Evolutionary conservation across 2,113 vertebrate genomes (phyloP).

Genomic region (Puma concolor): DNA sequence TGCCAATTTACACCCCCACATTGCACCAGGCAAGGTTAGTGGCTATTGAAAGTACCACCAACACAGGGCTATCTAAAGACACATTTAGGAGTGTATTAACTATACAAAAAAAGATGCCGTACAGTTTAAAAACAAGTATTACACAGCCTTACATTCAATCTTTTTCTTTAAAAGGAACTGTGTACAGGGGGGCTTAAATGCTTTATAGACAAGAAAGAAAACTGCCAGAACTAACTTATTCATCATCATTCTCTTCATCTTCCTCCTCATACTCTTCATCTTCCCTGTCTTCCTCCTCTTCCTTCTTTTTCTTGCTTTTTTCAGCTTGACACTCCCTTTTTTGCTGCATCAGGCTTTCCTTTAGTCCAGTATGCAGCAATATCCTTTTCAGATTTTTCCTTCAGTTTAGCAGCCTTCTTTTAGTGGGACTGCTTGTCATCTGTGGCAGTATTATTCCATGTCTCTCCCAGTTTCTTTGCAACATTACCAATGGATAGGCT

Average conservation of each 20-base stretch:
- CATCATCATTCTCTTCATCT: not conserved
- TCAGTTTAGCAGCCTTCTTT: not conserved
- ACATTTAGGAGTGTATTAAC: not conserved
- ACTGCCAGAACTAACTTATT: too few species aligned
- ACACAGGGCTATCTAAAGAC: not conserved
- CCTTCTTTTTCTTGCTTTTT: not conserved
- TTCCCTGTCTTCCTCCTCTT: too few species aligned
- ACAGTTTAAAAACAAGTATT: constrained; percentile 94
- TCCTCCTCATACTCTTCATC: not conserved
- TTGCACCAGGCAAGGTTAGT: constrained; percentile 72
- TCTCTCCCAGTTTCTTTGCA: not conserved
- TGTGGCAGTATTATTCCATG: accelerated
- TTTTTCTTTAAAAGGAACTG: constrained; percentile 65
- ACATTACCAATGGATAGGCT: too few species aligned
- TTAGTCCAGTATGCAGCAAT: too few species aligned
- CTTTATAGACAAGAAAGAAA: not conserved
- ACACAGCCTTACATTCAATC: constrained; percentile 91
- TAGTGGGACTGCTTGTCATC: too few species aligned
- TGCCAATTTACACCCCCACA: constrained; percentile 90
- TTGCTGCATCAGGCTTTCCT: not conserved
- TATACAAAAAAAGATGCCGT: constrained; percentile 91
- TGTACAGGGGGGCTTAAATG: not conserved
- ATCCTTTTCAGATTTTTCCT: not conserved
- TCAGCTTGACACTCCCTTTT: not conserved
- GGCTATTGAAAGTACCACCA: not conserved